Evolutionary conservation across 2,888 invertebrate species (phyloP).

Genomic region (Argyra leucocephala): DNA sequence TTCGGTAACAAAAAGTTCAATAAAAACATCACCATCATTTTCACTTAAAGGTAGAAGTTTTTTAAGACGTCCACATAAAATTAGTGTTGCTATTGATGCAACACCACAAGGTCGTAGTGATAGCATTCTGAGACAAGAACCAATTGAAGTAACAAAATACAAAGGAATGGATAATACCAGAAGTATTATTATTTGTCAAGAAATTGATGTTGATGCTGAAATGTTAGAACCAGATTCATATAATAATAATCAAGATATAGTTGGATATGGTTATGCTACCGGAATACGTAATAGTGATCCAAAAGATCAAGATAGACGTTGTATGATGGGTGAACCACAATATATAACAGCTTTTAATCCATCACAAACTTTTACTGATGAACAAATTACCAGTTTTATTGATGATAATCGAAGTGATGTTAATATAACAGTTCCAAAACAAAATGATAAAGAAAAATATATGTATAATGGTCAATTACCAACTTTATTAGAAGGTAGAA

Average conservation of each 20-base stretch:
- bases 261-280: slow-evolving; percentile 31
- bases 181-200: slow-evolving; percentile 41
- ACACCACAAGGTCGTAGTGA: slow-evolving; percentile 64
- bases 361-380: slow-evolving; percentile 29
- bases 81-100: slow-evolving; percentile 69
- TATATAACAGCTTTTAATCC: not conserved
- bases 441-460: slow-evolving; percentile 38
- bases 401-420: slow-evolving; percentile 37
- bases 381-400: slow-evolving; percentile 44
- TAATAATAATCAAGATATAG: slow-evolving; percentile 9
- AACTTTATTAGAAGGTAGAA: slow-evolving; percentile 63
- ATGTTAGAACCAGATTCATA: not conserved
- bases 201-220: slow-evolving; percentile 32
- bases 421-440: slow-evolving; percentile 66
- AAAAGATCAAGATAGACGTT: not conserved
- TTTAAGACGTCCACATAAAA: slow-evolving; percentile 52
- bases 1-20: slow-evolving; percentile 45
- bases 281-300: slow-evolving; percentile 24
- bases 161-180: slow-evolving; percentile 31
- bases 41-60: slow-evolving; percentile 40
- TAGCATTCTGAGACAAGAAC: slow-evolving; percentile 64
- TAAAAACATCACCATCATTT: slow-evolving; percentile 32
- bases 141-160: slow-evolving; percentile 59
- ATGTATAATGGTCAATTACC: slow-evolving; percentile 61
- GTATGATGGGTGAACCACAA: not conserved